Conservation (phyloP, 2,888 invertebrate genomes). For the Agonopterix subpropinquella region DNA sequence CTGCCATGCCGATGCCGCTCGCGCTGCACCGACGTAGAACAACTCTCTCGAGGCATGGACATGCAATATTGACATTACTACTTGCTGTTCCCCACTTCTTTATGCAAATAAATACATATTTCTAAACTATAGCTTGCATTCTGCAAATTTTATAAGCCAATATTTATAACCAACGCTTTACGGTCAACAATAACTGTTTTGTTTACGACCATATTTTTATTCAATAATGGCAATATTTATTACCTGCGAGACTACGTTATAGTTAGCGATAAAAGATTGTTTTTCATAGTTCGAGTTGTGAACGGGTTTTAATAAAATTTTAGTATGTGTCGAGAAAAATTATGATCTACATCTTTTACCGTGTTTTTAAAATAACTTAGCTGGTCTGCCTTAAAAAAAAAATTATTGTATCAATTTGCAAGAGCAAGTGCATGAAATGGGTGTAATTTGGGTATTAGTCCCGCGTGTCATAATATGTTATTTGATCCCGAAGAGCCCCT, state of each 20-base stretch:
- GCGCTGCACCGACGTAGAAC: neutral
- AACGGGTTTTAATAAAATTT: conserved; percentile 23
- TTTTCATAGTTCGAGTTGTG: conserved; percentile 22
- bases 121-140: conserved; percentile 1
- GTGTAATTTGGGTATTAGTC: conserved; percentile 53
- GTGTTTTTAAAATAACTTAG: no score
- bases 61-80: conserved; percentile 13
- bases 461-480: conserved; percentile 47
- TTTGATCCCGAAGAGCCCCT: conserved; percentile 27
- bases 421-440: conserved; percentile 35
- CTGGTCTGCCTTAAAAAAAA: no score
- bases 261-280: conserved; percentile 32
- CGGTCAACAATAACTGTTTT: conserved; percentile 24
- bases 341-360: neutral
- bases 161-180: conserved; percentile 20
- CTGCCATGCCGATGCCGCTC: neutral
- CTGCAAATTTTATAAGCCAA: conserved; percentile 7
- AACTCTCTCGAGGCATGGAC: no score
- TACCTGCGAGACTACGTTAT: conserved; percentile 28
- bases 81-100: conserved; percentile 7
- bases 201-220: conserved; percentile 37
- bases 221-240: conserved; percentile 40
- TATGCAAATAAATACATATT: conserved; percentile 1
- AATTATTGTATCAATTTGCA: no score
- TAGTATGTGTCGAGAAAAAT: conserved; percentile 11